Conservation (phyloP, 2,113 vertebrate genomes). For the Glareola pratincola region DNA sequence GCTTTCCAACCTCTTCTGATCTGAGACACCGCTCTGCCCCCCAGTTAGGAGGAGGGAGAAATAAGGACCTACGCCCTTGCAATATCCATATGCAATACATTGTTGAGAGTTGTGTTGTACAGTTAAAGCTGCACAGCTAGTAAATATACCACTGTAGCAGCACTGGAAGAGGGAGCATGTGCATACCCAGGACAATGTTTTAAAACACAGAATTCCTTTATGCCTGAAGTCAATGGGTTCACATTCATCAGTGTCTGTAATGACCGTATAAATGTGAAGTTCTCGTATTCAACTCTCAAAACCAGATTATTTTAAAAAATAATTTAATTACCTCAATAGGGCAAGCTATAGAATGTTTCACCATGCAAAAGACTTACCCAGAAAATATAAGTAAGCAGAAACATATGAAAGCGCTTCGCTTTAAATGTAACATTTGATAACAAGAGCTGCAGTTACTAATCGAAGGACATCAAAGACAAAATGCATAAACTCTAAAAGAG, state of each 20-base stretch:
- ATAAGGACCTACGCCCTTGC: background rate
- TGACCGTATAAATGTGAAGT: background rate
- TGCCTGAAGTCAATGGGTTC: background rate
- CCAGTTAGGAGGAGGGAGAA: background rate
- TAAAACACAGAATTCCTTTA: background rate
- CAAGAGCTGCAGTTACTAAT: background rate
- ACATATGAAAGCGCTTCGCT: background rate
- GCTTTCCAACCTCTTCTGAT: background rate
- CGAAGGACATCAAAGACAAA: slow-evolving; percentile 23
- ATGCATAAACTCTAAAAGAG: background rate
- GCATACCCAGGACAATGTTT: background rate
- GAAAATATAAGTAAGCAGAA: background rate
- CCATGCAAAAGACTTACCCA: background rate
- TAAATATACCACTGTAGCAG: background rate
- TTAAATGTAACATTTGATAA: background rate
- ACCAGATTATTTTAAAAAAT: background rate
- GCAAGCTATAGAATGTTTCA: background rate
- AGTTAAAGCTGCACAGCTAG: background rate
- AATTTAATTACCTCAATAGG: background rate
- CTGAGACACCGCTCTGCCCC: background rate
- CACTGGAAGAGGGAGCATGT: background rate
- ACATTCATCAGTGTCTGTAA: background rate
- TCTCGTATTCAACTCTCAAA: background rate
- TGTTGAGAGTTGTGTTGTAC: background rate
- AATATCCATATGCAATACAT: background rate